A percentile compares a stretch with the other conserved stretches of the same genome.
Conservation (phyloP, 37 sponge, comb jelly and placozoan genomes). For the Oopsacas minuta region DNA sequence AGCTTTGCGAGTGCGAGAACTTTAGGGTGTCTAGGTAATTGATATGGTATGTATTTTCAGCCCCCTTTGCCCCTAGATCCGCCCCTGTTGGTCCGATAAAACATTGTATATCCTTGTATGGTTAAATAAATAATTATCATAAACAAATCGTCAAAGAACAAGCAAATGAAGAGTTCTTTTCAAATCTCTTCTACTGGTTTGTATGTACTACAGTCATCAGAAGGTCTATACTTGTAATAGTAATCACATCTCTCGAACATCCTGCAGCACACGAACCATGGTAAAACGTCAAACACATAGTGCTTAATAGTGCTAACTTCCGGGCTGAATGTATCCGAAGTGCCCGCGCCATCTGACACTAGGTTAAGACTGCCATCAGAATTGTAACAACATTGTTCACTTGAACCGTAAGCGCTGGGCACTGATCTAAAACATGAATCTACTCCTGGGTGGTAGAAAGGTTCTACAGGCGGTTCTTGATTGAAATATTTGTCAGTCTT, state of each 20-base stretch:
- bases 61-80: too few species aligned
- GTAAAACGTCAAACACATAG: not conserved
- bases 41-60: too few species aligned
- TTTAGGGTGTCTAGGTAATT: too few species aligned
- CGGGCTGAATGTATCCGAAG: not conserved
- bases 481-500: too few species aligned
- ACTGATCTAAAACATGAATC: not conserved
- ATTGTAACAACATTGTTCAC: conserved; percentile 14
- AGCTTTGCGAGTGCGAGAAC: too few species aligned
- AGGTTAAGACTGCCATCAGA: not conserved
- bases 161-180: too few species aligned
- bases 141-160: too few species aligned
- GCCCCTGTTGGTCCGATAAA: too few species aligned
- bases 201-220: not conserved
- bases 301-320: not conserved
- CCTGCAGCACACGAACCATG: conserved; percentile 2
- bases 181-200: too few species aligned
- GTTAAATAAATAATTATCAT: too few species aligned
- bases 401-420: not conserved
- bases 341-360: not conserved
- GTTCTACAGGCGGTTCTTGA: not conserved
- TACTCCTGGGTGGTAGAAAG: not conserved
- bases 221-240: not conserved
- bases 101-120: too few species aligned
- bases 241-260: not conserved